These are phyloP conservation scores for Linurgus olivaceus DNA, from an alignment of 2,797 vertebrate species.

Conservation along the genomic window DNA sequence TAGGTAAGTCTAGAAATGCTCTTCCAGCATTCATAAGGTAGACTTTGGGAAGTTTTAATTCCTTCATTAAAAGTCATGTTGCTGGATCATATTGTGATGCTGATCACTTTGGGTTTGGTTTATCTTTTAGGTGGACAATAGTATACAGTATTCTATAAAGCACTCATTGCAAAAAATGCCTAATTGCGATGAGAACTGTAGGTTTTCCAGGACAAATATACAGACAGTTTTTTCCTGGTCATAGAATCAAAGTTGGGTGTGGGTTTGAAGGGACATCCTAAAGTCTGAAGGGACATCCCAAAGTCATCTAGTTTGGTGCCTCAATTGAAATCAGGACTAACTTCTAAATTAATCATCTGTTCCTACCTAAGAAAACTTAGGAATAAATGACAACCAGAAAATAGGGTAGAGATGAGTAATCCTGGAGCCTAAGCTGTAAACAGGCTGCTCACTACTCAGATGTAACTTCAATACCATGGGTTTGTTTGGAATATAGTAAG, in stretches of 20 bases:
- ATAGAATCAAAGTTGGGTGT: not conserved
- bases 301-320: not conserved
- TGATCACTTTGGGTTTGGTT: not conserved
- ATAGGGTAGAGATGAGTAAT: not conserved
- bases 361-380: not conserved
- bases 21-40: not conserved
- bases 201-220: not conserved
- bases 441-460: not conserved
- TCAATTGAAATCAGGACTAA: not conserved
- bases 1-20: not conserved
- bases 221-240: not conserved
- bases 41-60: not conserved
- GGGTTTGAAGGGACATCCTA: not conserved
- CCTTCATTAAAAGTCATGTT: not conserved
- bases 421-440: not conserved
- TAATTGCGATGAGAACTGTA: not conserved
- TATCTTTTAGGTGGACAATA: not conserved
- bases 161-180: not conserved
- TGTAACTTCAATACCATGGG: not conserved
- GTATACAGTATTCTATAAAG: not conserved
- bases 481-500: not conserved
- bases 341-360: not conserved
- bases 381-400: not conserved
- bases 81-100: not conserved
- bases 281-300: not conserved